Base-by-base conservation (phyloP, 1,140 invertebrate genomes). In the Globodera ellingtonae region DNA sequence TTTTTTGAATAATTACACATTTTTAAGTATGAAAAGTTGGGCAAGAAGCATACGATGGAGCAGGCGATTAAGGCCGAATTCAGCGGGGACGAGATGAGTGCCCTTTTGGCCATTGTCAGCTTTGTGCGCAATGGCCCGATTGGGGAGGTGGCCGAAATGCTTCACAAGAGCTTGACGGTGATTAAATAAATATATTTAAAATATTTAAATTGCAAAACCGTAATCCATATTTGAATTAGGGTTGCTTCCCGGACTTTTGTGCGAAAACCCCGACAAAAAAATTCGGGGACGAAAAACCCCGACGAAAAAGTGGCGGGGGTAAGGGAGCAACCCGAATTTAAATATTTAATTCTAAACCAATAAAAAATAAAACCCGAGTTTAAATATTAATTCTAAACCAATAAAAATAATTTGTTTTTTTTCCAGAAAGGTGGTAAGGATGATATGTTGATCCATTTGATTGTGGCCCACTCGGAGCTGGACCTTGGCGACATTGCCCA, bases 11-110 rank as follows among this genome's bases (percentile, higher is more conserved):
- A 74, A 56, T n/a, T 46, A 9, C 18, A 9, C 18, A n/a, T 74
- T 18, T 77, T 62, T 35, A 5, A 77, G 81, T 92, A 92, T 83
- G 86, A 89, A 66, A 88, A 90, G 80, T 84, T 90, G 9, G 90
- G 93, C 52, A 94, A 94, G 50, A 70, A 70, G 67, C 93, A 93
- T 83, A 92, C 93, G 78, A 94, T 97, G 84, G 94, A 95, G 87
- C 91, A 94, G n/a, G 93, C 94, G 6, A 94, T 97, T 86, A 93
- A 94, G 88, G 92, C 92, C 74, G 95, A 97, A 91, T 94, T 96
- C 89, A 94, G 94, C 80, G 95, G 95, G 79, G 92, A 93, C 85
- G 90, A 96, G 8, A 92, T 95, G 90, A 93, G 93, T 86, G 95
- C 94, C 59, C 93, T 95, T 87, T 90, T 95, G 71, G 93, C 94